Base-by-base conservation (phyloP, 53 echinoderm and acorn worm species). In the Holothuria scabra region DNA sequence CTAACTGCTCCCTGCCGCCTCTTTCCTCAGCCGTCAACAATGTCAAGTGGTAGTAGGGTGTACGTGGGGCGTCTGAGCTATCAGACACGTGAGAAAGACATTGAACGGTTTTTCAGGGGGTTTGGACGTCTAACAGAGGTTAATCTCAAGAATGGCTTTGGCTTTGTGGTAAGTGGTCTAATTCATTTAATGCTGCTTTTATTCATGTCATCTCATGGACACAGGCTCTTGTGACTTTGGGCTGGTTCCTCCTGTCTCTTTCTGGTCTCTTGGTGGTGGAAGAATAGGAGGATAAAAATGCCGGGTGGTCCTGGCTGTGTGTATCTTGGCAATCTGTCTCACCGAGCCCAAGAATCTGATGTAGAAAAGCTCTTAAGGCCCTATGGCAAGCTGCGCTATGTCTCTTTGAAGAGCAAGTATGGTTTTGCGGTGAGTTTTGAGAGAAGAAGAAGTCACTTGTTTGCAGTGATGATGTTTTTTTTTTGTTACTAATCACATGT, bases 111-210 rank as follows among this genome's bases (percentile, higher is more conserved):
- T 81, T 94, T 94, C 87, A 90, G 86, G 86, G 92, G 89, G 21
- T 97, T 86, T 85, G 97, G 97, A 28, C 88, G 83, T 56, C 90
- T 97, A 28, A 85, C 89, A 90, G 97, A 97, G 79, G 88, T 97
- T 65, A 97, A 97, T 75, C 85, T 97, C 29, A 97, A 97, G 82
- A 97, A 97, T 87, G 97, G 97, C 60, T 94, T 97, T 87, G 97
- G 97, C 37, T 97, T 97, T 97, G 97, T 97, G 89, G 97, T 97
- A 91, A 92, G 94, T 91, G 26, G 30, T 30, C 30, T 28, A 64
- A 30, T 64, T 26, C 26, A 64, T 72, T 72, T 72, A 72, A 72
- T 72, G 46, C 72, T 72, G 72, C 72, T 72, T 46, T 72, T 72
- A 72, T 72, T 72, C 72, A 72, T 72, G 48, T 72, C 72, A 72